Base-by-base conservation (phyloP, 2,888 invertebrate genomes). In the Abrostola triplasia region DNA sequence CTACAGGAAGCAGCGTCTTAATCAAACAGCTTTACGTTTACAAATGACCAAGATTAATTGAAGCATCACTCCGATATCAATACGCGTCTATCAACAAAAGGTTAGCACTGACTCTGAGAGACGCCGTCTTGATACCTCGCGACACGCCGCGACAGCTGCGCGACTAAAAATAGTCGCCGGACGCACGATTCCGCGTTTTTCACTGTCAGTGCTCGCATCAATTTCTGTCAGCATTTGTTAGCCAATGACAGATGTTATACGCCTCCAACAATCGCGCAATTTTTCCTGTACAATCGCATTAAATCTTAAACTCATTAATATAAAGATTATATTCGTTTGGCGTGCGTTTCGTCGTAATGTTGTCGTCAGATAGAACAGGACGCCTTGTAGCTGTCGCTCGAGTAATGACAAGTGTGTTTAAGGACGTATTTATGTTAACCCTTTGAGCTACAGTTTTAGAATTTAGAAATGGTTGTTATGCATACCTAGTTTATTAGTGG, bases 201-300 rank as follows among this genome's bases (percentile, higher is more conserved):
- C 94, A 94, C 93, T 93, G 94, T 93, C 94, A 91, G 79, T 85
- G 83, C 81, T 82, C 89, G 84, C 93, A 94, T 94, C 94, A 94
- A 94, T 94, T 91, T 82, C 92, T 91, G 93, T 94, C 93, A 80
- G 84, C 89, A 90, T 92, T 91, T 90, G 92, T 93, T 93, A 92
- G 87, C 89, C 90, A 93, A 92, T 93, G 94, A 94, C 93, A 93
- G 92, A 92, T 92, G 92, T 85, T 90, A 89, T 88, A 91, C 92
- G 90, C 92, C 90, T 91, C 87, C 78, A 69, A 77, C 79, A 74
- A 70, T 75, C 63, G 59, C 52, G 44, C 79, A 72, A 73, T 70
- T 79, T 73, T 76, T 68, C 37, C 56, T 24, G 10, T 62, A 63
- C 70, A 36, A 37, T 38, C 52, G 12, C 48, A 52, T 56, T 69